Conservation (phyloP, 2,888 invertebrate species). For the Caenorhabditis auriculariae region DNA sequence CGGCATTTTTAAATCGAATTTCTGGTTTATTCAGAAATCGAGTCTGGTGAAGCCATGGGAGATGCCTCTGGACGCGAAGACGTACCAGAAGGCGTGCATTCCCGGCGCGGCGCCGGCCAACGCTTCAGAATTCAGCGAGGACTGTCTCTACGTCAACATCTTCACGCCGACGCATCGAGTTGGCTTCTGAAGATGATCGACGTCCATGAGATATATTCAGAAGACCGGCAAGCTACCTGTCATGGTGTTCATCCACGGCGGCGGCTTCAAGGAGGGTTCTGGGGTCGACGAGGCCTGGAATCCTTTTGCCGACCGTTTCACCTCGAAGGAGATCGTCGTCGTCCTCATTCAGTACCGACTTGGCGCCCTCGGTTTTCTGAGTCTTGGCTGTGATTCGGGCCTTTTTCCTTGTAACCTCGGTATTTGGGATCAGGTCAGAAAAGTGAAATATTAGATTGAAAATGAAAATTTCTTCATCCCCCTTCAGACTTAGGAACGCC, state of each 20-base stretch:
- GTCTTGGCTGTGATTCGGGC: slow-evolving; percentile 10
- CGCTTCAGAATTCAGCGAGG: slow-evolving; percentile 16
- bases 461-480: too few species aligned
- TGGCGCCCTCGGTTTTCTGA: slow-evolving; percentile 16
- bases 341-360: slow-evolving; percentile 24
- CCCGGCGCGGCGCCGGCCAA: slow-evolving; percentile 6
- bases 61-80: not conserved
- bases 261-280: slow-evolving; percentile 15
- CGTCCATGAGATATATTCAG: not conserved
- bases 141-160: slow-evolving; percentile 22
- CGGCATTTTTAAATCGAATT: too few species aligned
- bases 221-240: slow-evolving; percentile 7
- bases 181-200: not conserved
- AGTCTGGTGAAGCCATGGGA: slow-evolving; percentile 8
- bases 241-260: slow-evolving; percentile 16
- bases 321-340: slow-evolving; percentile 6
- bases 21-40: slow-evolving; percentile 18
- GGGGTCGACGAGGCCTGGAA: slow-evolving; percentile 11
- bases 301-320: slow-evolving; percentile 17
- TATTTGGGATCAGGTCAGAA: slow-evolving; percentile 13
- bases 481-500: too few species aligned
- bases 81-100: slow-evolving; percentile 11
- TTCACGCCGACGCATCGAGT: slow-evolving; percentile 8
- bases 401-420: slow-evolving; percentile 22
- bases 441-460: too few species aligned